Evolutionary conservation across 1,140 invertebrate species (phyloP), one percentile per base, ranked within the genome.

Genomic region (Caenorhabditis inopinata): DNA sequence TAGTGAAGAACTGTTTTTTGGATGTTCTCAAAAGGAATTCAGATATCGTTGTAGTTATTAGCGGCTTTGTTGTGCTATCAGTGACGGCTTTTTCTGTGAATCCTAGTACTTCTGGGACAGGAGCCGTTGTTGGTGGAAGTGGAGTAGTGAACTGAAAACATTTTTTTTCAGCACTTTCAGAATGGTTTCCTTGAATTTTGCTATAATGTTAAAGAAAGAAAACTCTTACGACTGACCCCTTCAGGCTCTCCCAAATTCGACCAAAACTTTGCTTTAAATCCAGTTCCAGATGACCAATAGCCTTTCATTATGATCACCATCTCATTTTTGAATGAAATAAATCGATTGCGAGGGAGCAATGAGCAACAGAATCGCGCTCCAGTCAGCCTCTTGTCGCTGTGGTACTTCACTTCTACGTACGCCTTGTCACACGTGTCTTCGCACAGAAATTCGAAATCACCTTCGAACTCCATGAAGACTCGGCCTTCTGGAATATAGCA

Each of bases 371-470:
- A 87, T 80, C 85, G 62, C 1, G 80, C 80, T 46, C 80, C 80
- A 29, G 80, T 81, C 1, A 81, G 29, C 4, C 80, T 23, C 23
- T 76, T 62, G 38, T 81, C 80, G 45, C 48, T 76, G 35, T 81
- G 80, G 68, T 81, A 81, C 47, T 81, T 88, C 11, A 87, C 47
- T 76, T 87, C 86, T 14, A 87, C 86, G 74, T 80, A 87, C 4
- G 86, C 85, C 47, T 84, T 86, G 46, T 88, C 86, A 45, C 86
- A 87, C 11, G 86, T 87, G 47, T 87, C 86, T 77, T 87, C 86
- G 58, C 85, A 87, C 35, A 79, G 75, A 68, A 87, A 87, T 35
- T 86, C 79, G 51, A 87, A 87, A 4, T 79, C 75, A 12, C 85
- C 87, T 11, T 78, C 77, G 47, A 87, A 88, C 68, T 88, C 75